These are phyloP conservation scores for Perca schrenkii DNA, from an alignment of 2,113 vertebrate genomes.

Conservation along the genomic window DNA sequence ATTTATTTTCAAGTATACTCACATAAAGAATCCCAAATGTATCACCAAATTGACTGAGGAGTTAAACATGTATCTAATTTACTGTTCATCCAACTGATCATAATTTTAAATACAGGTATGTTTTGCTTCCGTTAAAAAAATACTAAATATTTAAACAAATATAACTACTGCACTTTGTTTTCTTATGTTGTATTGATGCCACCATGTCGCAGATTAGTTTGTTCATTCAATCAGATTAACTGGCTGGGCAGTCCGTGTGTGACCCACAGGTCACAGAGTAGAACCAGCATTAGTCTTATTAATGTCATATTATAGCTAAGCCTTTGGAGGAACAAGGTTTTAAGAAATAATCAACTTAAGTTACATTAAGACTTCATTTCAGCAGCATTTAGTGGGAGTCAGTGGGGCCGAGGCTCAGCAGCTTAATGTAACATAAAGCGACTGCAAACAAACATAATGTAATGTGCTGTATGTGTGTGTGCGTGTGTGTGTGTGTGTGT, in stretches of 20 bases:
- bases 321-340: constrained; percentile 5
- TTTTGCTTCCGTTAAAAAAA: background rate
- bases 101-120: background rate
- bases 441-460: constrained; percentile 7
- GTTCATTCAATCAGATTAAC: constrained; percentile 23
- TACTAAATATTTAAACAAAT: background rate
- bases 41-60: no score
- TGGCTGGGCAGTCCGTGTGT: constrained; percentile 9
- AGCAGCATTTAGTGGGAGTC: constrained; percentile 6
- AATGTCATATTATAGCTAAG: constrained; percentile 38
- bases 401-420: background rate
- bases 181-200: background rate
- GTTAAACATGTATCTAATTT: background rate
- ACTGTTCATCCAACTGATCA: background rate
- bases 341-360: constrained; percentile 25
- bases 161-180: no score
- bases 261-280: constrained; percentile 21
- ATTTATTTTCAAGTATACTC: no score
- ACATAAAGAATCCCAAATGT: no score
- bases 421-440: constrained; percentile 14
- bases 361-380: constrained; percentile 13
- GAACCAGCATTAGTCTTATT: constrained; percentile 41
- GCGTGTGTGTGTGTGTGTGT: no score
- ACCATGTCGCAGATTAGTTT: background rate
- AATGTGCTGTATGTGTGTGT: background rate